A percentile compares a stretch with the other conserved stretches of the same genome.
Conservation (phyloP, 2,113 vertebrate genomes). For the Dicaeum eximium region DNA sequence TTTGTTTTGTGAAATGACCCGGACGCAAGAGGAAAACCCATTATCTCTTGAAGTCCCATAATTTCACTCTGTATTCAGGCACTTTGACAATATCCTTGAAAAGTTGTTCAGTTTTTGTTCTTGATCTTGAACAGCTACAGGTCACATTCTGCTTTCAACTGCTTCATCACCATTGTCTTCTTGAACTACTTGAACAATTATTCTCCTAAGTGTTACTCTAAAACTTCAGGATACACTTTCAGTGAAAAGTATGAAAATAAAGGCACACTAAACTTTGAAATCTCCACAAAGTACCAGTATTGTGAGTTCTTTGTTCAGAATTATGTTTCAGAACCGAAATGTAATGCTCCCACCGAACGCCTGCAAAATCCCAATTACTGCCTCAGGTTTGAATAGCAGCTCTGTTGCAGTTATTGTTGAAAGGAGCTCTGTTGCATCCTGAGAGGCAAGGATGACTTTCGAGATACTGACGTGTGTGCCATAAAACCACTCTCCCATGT, state of each 20-base stretch:
- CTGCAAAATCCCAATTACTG: constrained; percentile 45
- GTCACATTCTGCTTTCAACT: constrained; percentile 52
- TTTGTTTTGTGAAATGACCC: constrained; percentile 15
- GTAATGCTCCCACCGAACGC: neutral
- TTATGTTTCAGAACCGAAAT: neutral
- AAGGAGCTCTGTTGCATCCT: neutral
- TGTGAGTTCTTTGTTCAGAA: neutral
- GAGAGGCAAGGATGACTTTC: neutral
- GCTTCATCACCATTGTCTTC: neutral
- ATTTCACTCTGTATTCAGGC: constrained; percentile 10
- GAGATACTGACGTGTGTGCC: neutral
- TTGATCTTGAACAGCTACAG: constrained; percentile 24
- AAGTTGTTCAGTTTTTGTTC: neutral
- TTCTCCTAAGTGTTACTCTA: constrained; percentile 5
- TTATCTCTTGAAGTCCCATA: neutral
- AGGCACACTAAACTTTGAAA: neutral
- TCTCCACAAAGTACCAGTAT: neutral
- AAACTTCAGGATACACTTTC: neutral
- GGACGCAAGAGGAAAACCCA: neutral
- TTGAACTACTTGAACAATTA: constrained; percentile 34
- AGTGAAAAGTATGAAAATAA: constrained; percentile 35
- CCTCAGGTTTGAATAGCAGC: constrained; percentile 37
- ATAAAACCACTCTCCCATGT: constrained; percentile 19
- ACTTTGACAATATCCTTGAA: constrained; percentile 36
- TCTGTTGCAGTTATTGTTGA: constrained; percentile 17